phyloP scores from a whole-genome alignment of 2,797 vertebrate species.

The Squalus acanthias region DNA sequence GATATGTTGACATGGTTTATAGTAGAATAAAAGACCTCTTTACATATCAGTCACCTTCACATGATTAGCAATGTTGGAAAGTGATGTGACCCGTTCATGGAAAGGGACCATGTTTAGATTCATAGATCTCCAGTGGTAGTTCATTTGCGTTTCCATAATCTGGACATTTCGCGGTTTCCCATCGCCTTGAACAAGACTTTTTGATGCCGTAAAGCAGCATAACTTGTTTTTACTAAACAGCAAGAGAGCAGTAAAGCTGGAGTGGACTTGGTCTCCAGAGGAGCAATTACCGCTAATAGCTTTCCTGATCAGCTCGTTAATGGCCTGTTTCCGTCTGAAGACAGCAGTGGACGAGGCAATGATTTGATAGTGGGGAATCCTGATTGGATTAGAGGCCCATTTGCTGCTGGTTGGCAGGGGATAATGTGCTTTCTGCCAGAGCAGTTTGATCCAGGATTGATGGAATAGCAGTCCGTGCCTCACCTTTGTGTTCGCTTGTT shows the following conservation, averaged over 20 bases:
- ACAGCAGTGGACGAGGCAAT: constrained; percentile 65
- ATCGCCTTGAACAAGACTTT: neutral
- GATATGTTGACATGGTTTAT: neutral
- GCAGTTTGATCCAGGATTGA: constrained; percentile 58
- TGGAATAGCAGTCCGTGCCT: constrained; percentile 54
- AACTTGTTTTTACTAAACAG: constrained; percentile 1
- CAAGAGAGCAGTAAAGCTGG: constrained; percentile 47
- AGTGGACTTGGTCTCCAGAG: constrained; percentile 63
- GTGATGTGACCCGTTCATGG: too few species aligned
- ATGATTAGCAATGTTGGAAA: neutral
- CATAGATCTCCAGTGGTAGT: too few species aligned
- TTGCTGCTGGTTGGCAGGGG: constrained; percentile 64
- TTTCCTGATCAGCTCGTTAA: constrained; percentile 78
- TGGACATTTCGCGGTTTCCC: neutral
- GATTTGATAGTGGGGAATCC: constrained; percentile 80
- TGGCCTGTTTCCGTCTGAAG: constrained; percentile 69
- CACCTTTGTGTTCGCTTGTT: constrained; percentile 41
- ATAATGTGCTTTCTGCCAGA: constrained; percentile 66
- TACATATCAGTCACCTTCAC: too few species aligned
- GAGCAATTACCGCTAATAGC: constrained; percentile 79
- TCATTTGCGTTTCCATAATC: neutral
- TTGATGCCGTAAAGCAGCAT: neutral
- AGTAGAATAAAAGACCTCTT: neutral
- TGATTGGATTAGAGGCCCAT: constrained; percentile 93
- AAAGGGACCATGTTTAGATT: neutral